Base-by-base conservation (phyloP, 2,888 invertebrate species). In the Dusona sp. region DNA sequence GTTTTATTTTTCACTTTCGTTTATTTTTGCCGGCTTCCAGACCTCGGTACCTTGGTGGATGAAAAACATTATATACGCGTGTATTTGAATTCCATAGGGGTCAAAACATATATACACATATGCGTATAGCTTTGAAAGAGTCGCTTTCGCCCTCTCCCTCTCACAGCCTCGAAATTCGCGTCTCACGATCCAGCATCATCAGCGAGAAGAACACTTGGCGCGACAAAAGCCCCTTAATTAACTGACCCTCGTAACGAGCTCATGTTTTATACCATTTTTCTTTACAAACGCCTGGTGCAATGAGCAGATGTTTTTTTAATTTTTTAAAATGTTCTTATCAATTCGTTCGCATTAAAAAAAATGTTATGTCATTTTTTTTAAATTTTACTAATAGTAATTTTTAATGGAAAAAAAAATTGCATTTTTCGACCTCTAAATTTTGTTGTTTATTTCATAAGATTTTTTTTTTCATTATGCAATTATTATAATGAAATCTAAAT, bases 191-290 rank as follows among this genome's bases (percentile, higher is more conserved):
- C 51, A 74, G 82, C 67, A 25, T 79, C 68, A 70, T 70, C 54
- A 54, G 42, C 67, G 74, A 54, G 70, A 83, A 33, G 42, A 70
- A 64, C 48, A 61, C 48, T 22, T 48, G 64, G 51, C 57, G 75
- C 75, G 77, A 86, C 79, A 83, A 83, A 80, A 64, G 83, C 29
- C 48, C 45, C 83, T 86, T 86, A 83, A 86, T 83, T 83, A 83
- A 79, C 75, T 57, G 78, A 82, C 57, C 19, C 85, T 68, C 57
- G 68, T 67, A 67, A 78, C 73, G 67, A 82, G 61, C 61, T 61
- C 51, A 61, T 42, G 42, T 42, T n/a, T 54, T 48, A 48, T 48
- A 70, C 61, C 29, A 61, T 61, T 48, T 70, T 48, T 48, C n/a
- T 65, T 67, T 42, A 25, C 42, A 19, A 29, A 51, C 45, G 25